Percentiles rank a stretch among this genome's conserved stretches.
phyloP scores from a whole-genome alignment of 2,888 invertebrate genomes.

The Esperia sulphurella region DNA sequence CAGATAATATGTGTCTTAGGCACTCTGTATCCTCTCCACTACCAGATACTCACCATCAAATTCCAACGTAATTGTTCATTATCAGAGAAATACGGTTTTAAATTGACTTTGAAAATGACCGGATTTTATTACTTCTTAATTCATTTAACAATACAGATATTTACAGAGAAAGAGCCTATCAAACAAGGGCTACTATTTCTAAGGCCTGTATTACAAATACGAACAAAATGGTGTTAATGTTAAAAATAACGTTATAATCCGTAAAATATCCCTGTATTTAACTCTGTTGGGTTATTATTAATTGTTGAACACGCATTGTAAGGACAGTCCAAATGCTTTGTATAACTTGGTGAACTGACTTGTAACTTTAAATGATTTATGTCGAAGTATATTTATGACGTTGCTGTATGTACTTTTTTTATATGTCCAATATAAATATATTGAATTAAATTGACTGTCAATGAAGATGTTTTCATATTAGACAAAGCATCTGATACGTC shows the following conservation, averaged over 20 bases:
- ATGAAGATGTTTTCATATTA: too few relatives aligned
- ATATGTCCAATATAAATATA: background rate
- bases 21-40: too few relatives aligned
- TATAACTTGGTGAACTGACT: background rate
- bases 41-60: too few relatives aligned
- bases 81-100: too few relatives aligned
- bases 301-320: slow-evolving; percentile 60
- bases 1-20: too few relatives aligned
- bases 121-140: too few relatives aligned
- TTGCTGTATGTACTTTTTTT: too few relatives aligned
- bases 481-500: slow-evolving; percentile 46
- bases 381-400: too few relatives aligned
- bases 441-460: too few relatives aligned
- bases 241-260: slow-evolving; percentile 46
- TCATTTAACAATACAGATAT: background rate
- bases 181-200: background rate
- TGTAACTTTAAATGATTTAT: too few relatives aligned
- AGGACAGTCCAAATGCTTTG: slow-evolving; percentile 50
- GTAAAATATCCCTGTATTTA: slow-evolving; percentile 77
- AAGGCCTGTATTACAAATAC: background rate
- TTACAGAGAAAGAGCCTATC: background rate
- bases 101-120: too few relatives aligned
- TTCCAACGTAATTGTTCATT: too few relatives aligned
- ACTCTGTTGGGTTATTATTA: slow-evolving; percentile 64
- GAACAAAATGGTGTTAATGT: background rate